Base-by-base conservation (phyloP, 2,113 vertebrate species). In the Ascaphus truei region DNA sequence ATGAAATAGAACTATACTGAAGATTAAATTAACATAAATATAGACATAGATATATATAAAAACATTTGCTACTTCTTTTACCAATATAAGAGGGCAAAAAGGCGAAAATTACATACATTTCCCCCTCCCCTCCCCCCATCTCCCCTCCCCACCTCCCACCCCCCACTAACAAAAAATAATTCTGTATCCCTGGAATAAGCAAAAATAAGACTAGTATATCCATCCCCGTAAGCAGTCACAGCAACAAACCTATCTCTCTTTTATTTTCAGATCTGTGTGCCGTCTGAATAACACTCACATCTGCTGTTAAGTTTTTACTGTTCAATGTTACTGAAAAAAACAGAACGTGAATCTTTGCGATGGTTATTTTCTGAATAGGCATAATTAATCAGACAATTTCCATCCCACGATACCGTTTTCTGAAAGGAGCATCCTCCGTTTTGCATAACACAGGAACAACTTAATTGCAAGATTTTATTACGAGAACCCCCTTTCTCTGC, bases 321-420 rank as follows among this genome's bases (percentile, higher is more conserved):
- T 62, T 51, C 51, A 45, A 63, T 43, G 61, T 63, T 63, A 36
- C 23, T 23, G 31, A 13, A 45, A 50, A 48, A 33, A 50, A 33
- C 15, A 51, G 43, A 63, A 34, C 22, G 45, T 3, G 61, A 63
- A 22, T 63, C 43, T 63, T 63, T 63, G 45, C 45, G n/a, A 20
- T 30, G 22, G 43, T 63, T 51, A 11, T 63, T 33, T 63, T 51
- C 45, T 63, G 29, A 48, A 50, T 63, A 34, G 29, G 48, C 61
- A 63, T 50, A 63, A 63, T 63, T 51, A 63, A 62, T 48, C 22
- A 62, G 45, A 63, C 61, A 63, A 63, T 63, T 63, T 63, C 43
- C 61, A 50, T 63, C 48, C 29, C 18, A 34, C 61, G 34, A 29
- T 63, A 51, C 18, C 25, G 30, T 63, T 33, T 50, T 45, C 45